Base-by-base conservation (phyloP, 2,888 invertebrate genomes). In the Cephalotes varians region DNA sequence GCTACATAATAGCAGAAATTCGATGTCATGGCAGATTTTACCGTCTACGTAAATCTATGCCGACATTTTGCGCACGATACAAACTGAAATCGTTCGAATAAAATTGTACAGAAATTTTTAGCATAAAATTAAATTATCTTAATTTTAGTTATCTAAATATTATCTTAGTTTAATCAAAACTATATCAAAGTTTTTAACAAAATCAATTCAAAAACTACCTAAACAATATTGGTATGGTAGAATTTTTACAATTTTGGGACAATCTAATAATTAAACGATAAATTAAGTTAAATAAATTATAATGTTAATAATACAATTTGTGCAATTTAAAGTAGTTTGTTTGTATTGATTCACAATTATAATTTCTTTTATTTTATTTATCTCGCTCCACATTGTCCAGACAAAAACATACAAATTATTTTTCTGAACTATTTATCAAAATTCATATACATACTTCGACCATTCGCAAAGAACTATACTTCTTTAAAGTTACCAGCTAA, bases 1-100 rank as follows among this genome's bases (percentile, higher is more conserved):
- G 67, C 60, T 80, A 80, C 67, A 81, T 83, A 85, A 85, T 85
- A 84, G 73, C 76, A 65, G 67, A 76, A 77, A 81, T 54, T 82
- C 54, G 21, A 44, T 40, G 31, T 69, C 69, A 82, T 67, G 69
- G 73, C 40, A 64, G 37, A 81, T 72, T 64, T 71, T 71, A 73
- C 37, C 44, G 81, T 51, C 64, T 71, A 77, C 72, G 37, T n/a
- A 21, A 21, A 60, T 40, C 12, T 73, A 15, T 65, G 25, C 28
- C 51, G 40, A 64, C 21, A 37, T 69, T 77, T 44, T 15, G 12
- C 28, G 25, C 65, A 67, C 28, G 18, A 31, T 6, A 44, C 56
- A 21, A 69, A 25, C 12, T 51, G n/a, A 12, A 67, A 21, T 54
- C n/a, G 7, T 7, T 67, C 21, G 31, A 67, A 10, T 56, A 18